A percentile compares a stretch with the other conserved stretches of the same genome.
Conservation (phyloP, 2,113 vertebrate species). For the Pholis gunnellus region DNA sequence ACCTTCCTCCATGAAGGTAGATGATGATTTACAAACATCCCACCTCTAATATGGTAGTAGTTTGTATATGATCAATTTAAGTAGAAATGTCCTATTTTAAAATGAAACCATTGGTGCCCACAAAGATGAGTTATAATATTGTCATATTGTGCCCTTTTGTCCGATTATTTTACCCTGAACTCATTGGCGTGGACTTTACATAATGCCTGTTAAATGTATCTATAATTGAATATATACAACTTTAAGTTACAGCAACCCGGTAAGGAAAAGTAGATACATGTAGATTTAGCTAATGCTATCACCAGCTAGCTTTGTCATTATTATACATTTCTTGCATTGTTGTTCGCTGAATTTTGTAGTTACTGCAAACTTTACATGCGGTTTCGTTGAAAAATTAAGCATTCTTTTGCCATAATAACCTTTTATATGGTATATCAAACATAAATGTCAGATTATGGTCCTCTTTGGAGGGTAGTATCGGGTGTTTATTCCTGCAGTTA, state of each 20-base stretch:
- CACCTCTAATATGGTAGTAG: neutral
- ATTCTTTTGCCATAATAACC: neutral
- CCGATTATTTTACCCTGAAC: neutral
- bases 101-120: no score
- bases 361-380: neutral
- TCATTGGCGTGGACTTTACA: neutral
- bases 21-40: neutral
- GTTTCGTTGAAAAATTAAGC: neutral
- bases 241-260: rapidly evolving
- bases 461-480: neutral
- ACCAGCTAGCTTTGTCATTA: neutral
- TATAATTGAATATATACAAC: neutral
- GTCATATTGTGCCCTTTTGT: neutral
- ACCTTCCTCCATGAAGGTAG: slow-evolving; percentile 98
- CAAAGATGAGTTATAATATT: neutral
- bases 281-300: neutral
- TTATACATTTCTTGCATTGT: neutral
- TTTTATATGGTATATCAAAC: neutral
- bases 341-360: neutral
- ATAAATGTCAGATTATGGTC: neutral
- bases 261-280: neutral
- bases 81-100: no score
- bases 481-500: neutral
- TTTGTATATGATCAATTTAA: no score
- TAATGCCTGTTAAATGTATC: neutral